Conservation (phyloP, 2,113 vertebrate species). For the Pterocles orientalis region DNA sequence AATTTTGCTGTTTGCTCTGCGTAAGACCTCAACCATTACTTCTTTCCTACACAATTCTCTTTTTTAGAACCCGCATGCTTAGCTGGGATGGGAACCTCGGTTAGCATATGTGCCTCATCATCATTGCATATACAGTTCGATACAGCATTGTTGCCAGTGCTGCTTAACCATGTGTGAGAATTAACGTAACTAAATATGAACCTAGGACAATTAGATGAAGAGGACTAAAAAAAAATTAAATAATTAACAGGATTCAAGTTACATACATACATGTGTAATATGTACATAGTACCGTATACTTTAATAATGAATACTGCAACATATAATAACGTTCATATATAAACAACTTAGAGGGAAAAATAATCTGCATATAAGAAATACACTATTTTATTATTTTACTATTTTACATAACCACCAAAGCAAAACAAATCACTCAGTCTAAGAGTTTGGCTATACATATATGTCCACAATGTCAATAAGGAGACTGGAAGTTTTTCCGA, state of each 20-base stretch:
- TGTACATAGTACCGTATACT: background rate
- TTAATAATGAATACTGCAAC: background rate
- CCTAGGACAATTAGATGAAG: background rate
- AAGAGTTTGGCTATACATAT: background rate
- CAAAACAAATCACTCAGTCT: background rate
- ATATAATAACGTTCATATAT: background rate
- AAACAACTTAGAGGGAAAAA: background rate
- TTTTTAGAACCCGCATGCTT: background rate
- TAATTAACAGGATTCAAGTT: background rate
- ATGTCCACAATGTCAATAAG: background rate
- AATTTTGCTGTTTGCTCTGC: background rate
- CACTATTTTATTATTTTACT: background rate
- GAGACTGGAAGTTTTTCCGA: background rate
- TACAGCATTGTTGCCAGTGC: background rate
- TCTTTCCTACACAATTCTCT: background rate
- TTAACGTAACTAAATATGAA: background rate
- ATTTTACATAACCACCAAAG: background rate
- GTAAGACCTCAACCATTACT: background rate
- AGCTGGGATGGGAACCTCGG: background rate
- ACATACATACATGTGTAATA: background rate
- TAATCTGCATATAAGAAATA: background rate
- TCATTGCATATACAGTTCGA: background rate
- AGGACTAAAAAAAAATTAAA: background rate
- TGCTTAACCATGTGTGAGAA: background rate
- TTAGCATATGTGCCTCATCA: background rate